These are phyloP conservation scores for Tetramorium alpestre DNA, from an alignment of 1,140 invertebrate species.

Conservation along the genomic window DNA sequence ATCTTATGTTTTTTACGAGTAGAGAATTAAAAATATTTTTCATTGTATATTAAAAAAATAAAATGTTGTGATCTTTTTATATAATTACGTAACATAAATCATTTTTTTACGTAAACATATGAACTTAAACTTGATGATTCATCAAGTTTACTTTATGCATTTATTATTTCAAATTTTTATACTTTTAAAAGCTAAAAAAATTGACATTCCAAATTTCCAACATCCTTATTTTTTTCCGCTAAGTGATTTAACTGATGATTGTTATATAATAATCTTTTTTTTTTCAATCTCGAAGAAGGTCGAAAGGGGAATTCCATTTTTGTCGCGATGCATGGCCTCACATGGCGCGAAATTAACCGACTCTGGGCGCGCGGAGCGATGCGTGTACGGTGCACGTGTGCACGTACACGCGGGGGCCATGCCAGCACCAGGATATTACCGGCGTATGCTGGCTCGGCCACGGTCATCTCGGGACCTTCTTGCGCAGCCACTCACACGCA, in stretches of 20 bases:
- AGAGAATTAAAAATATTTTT: background rate
- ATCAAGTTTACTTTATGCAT: background rate
- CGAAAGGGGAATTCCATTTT: slow-evolving; percentile 8
- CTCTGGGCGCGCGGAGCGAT: background rate
- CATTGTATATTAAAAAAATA: background rate
- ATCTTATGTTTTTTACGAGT: too few species aligned
- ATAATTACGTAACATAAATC: background rate
- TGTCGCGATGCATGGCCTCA: background rate
- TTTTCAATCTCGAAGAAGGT: background rate
- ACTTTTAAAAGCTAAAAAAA: background rate
- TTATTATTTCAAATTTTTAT: background rate
- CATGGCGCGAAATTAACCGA: slow-evolving; percentile 15
- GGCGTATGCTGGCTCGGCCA: slow-evolving; percentile 75
- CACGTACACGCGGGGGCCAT: slow-evolving; percentile 4
- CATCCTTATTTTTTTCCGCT: background rate
- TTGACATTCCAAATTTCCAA: background rate
- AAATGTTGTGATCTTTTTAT: background rate
- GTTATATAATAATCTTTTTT: background rate
- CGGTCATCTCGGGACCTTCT: slow-evolving; percentile 82
- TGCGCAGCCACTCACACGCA: slow-evolving; percentile 54
- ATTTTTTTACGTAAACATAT: background rate
- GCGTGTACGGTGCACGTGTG: slow-evolving; percentile 10
- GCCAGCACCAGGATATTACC: slow-evolving; percentile 45
- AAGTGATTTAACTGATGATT: background rate
- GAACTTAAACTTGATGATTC: background rate